Conservation (phyloP, 2,888 invertebrate species). For the Hirtodrosophila duncani region DNA sequence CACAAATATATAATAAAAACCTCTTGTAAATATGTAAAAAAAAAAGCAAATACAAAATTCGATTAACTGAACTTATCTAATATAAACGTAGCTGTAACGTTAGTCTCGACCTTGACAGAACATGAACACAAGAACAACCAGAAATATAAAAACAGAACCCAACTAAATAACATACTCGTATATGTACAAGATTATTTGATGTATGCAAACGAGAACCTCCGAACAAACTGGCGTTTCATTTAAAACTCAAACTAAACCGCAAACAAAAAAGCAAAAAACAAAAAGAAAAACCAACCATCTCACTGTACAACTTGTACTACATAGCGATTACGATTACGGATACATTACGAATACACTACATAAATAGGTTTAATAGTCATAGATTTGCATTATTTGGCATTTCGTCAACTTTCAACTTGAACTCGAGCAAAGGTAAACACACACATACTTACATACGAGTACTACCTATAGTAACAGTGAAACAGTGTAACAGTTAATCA, state of each 20-base stretch:
- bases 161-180: conserved; percentile 28
- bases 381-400: conserved; percentile 49
- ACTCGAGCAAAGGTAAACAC: conserved; percentile 27
- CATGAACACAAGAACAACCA: conserved; percentile 25
- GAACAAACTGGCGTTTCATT: conserved; percentile 74
- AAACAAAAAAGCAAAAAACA: conserved; percentile 17
- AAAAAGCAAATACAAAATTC: conserved; percentile 35
- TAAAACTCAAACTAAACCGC: conserved; percentile 22
- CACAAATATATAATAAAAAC: conserved; percentile 30
- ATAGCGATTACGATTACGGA: too few relatives aligned
- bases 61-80: conserved; percentile 49
- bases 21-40: conserved; percentile 66
- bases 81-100: conserved; percentile 59
- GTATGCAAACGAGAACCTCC: conserved; percentile 61
- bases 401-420: conserved; percentile 9
- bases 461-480: conserved; percentile 36
- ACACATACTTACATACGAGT: conserved; percentile 29
- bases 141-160: conserved; percentile 8
- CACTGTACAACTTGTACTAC: conserved; percentile 13
- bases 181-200: conserved; percentile 37
- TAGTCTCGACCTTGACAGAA: conserved; percentile 54
- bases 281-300: conserved; percentile 14
- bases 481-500: too few relatives aligned
- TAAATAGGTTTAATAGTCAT: conserved; percentile 54
- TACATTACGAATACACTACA: too few relatives aligned